Evolutionary conservation across 2,113 vertebrate genomes (phyloP), one percentile per base, ranked within the genome.

Genomic region (Clarias magur): DNA sequence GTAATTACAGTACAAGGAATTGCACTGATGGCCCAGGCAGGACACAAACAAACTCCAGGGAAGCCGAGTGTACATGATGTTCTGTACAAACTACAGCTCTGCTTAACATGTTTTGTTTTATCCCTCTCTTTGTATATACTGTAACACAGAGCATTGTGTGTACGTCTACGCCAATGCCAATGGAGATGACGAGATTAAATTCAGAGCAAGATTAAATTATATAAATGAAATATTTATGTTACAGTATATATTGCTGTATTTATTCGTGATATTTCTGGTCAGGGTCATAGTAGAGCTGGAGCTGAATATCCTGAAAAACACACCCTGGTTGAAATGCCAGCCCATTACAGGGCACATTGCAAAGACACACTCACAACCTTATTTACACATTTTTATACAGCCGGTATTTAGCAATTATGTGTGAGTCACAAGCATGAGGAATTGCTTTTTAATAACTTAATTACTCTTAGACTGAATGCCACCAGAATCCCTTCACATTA

Each of bases 1-100:
- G 85, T 60, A 87, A 89, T 89, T 85, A 76, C 78, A 38, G 34
- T 38, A 3, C 2, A 76, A 56, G 15, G 3, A 56, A 23, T 86
- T 78, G 57, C 17, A 78, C 27, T 42, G 48, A 79, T 62, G 17
- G 38, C 16, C 13, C 25, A 38, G 80, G 38, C 68, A 85, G 73
- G 2, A 17, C 63, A 48, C 67, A 62, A 80, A 72, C 38, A 59
- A 23, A 79, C 34, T 27, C 42, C 59, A 17, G 27, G 53, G 59
- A 42, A 59, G n/a, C n/a, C 25, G 5, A 56, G 8, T 2, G 75
- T 54, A 87, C 86, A 82, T 21, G 3, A 38, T 30, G 34, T 83
- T 21, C 86, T 54, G 80, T n/a, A 63, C 80, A 63, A 42, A 67
- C 16, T 17, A 48, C 60, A 56, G 23, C 30, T 82, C 6, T 79